These are phyloP conservation scores for Bos indicus DNA, from an alignment of 2,113 vertebrate genomes.

Conservation along the genomic window DNA sequence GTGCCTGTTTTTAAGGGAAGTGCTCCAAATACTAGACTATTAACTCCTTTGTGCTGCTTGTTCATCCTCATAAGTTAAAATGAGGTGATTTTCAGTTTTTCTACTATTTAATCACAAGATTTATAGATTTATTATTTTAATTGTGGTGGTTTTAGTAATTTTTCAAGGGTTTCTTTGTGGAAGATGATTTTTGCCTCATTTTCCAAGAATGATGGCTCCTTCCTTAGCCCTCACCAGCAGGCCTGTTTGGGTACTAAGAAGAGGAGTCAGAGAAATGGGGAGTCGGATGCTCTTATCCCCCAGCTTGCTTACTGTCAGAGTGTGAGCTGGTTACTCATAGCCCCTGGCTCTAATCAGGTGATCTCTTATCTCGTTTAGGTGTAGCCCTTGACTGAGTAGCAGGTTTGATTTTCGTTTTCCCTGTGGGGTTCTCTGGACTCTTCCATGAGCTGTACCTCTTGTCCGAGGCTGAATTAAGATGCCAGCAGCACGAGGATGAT, in stretches of 20 bases:
- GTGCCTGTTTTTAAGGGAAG: not conserved
- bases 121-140: not conserved
- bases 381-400: conserved; percentile 73
- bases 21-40: not conserved
- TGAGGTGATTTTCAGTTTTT: conserved; percentile 11
- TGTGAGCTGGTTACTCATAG: conserved; percentile 53
- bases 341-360: conserved; percentile 58
- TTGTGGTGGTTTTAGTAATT: not conserved
- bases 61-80: not conserved
- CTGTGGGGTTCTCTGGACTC: conserved; percentile 74
- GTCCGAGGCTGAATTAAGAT: conserved; percentile 68
- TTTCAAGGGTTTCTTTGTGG: not conserved
- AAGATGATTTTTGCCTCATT: conserved; percentile 29
- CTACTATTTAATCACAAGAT: not conserved
- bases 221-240: not conserved
- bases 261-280: conserved; percentile 30
- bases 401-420: conserved; percentile 86
- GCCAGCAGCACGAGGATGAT: conserved; percentile 82
- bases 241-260: conserved; percentile 48
- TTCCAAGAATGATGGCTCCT: not conserved
- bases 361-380: conserved; percentile 75
- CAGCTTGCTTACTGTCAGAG: not conserved
- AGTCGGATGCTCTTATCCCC: conserved; percentile 12
- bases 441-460: conserved; percentile 71
- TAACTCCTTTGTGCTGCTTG: not conserved